Base-by-base conservation (phyloP, 2,888 invertebrate species). In the Drosophila flavopinicola region DNA sequence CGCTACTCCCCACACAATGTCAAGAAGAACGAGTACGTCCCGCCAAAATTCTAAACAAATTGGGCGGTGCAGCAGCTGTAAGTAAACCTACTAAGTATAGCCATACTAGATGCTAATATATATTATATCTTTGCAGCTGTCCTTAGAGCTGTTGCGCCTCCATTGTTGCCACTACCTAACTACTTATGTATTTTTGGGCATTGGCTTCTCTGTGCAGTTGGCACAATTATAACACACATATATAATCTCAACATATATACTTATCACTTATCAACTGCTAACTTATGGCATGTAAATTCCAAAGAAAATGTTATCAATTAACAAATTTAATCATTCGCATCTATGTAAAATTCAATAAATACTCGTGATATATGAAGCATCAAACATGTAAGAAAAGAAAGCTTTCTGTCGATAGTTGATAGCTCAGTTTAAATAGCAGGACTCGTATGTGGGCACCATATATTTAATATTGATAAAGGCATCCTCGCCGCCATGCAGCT, bases 401-500 rank as follows among this genome's bases (percentile, higher is more conserved):
- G 39, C 20, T 23, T 39, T 59, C 4, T 51, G n/a, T 32, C 15
- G n/a, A 9, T 15, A 39, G 20, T 20, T 20, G 20, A 20, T 20
- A 20, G 4, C 15, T 92, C 92, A 95, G 92, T 96, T 96, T 85
- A 95, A 92, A 84, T 96, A 94, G 88, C 96, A 97, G 0, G 98
- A 98, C 91, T 99, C 98, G 89, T 99, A 99, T 5, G 98, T 98
- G 0, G 99, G 99, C 76, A 99, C 94, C 94, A 99, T 96, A 91
- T 99, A 99, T 91, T 99, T 99, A 87, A 99, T 99, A 91, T 99
- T 99, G 83, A 98, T 98, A 90, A 97, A 98, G 1, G 99, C 98
- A 90, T 98, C 98, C 70, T 97, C 96, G 4, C 99, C 99, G 1
- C 99, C 99, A 88, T 96, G 96, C 83, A 94, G 93, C 91, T 99